Conservation (phyloP, 1,140 invertebrate genomes). For the Achroia grisella region DNA sequence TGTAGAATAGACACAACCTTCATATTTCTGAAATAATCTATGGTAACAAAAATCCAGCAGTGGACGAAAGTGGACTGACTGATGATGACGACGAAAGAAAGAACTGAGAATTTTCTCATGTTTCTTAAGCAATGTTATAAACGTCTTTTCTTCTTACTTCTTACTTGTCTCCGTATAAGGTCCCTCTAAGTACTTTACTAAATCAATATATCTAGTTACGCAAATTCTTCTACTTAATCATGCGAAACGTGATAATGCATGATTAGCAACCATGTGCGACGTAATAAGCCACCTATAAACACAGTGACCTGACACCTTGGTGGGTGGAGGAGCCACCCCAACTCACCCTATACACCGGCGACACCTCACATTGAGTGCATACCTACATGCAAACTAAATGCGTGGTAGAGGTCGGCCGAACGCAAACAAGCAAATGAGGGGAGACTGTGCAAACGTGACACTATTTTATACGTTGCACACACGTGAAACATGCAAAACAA, state of each 20-base stretch:
- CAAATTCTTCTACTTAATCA: neutral
- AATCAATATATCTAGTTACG: neutral
- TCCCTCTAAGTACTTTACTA: no score
- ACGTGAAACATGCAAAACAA: neutral
- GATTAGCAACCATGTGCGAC: slow-evolving; percentile 35
- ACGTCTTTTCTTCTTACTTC: slow-evolving; percentile 8
- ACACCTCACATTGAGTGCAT: slow-evolving; percentile 4
- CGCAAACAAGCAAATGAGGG: slow-evolving; percentile 9
- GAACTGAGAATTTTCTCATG: no score
- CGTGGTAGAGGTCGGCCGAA: slow-evolving; percentile 4
- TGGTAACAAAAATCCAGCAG: no score
- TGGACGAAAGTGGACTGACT: no score
- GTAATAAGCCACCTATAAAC: slow-evolving; percentile 46
- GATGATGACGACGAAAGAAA: no score
- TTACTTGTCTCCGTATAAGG: no score
- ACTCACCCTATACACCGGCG: neutral
- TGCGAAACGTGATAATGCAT: slow-evolving; percentile 26
- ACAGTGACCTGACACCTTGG: slow-evolving; percentile 46
- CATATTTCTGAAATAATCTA: no score
- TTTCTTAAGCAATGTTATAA: no score
- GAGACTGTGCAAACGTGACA: slow-evolving; percentile 15
- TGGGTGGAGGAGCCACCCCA: no score
- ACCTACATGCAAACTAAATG: slow-evolving; percentile 1
- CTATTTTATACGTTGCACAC: neutral
- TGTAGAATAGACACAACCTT: no score